Evolutionary conservation across 2,888 invertebrate species (phyloP).

Genomic region (Ophonus ardosiacus): DNA sequence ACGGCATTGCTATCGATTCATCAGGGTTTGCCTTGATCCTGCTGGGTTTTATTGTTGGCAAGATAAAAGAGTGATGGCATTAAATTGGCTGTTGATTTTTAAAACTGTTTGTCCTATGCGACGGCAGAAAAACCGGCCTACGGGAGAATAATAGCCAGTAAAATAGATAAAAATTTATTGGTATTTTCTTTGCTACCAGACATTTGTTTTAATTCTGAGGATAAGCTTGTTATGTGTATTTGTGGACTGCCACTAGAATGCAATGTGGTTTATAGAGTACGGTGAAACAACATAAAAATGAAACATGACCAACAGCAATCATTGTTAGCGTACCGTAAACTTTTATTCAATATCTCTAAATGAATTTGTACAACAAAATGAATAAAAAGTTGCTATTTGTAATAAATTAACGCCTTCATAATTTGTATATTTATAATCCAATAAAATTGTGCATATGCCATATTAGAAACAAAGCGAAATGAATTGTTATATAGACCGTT

Average conservation of each 20-base stretch:
- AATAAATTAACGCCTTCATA: background rate
- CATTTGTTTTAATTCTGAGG: constrained; percentile 46
- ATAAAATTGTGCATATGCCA: background rate
- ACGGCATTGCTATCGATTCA: constrained; percentile 30
- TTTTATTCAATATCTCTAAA: background rate
- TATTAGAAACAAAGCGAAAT: background rate
- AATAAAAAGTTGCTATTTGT: background rate
- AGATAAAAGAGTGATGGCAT: constrained; percentile 56
- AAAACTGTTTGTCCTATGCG: constrained; percentile 48
- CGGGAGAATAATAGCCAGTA: constrained; percentile 31
- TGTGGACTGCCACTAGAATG: background rate
- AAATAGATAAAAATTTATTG: constrained; percentile 54
- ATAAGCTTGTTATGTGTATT: constrained; percentile 41
- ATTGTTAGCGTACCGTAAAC: background rate
- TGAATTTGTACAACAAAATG: background rate
- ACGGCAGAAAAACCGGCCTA: constrained; percentile 4
- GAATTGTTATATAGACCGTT: background rate
- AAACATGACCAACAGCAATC: background rate
- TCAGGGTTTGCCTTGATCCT: constrained; percentile 24
- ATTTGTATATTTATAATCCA: background rate
- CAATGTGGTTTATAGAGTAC: background rate
- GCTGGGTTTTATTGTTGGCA: constrained; percentile 51
- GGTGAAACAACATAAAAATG: background rate
- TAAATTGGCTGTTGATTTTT: constrained; percentile 60
- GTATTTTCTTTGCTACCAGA: constrained; percentile 1